A percentile compares a stretch with the other conserved stretches of the same genome.
Evolutionary conservation across 2,113 vertebrate genomes (phyloP).

Genomic region (Sapajus apella): DNA sequence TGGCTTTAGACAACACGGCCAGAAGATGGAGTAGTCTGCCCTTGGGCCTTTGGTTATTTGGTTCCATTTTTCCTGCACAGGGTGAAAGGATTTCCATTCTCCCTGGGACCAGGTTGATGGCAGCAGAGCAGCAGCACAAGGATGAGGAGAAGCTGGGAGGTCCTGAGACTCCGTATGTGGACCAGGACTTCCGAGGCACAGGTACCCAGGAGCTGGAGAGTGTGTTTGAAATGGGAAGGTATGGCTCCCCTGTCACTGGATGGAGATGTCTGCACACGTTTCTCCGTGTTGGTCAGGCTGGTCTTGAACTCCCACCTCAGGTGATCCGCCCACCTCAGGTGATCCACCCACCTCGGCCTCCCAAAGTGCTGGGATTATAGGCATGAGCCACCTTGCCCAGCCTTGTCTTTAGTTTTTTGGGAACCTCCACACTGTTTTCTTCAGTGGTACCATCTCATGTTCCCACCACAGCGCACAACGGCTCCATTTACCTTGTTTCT

Average conservation of each 20-base stretch:
- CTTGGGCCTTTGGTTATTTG: neutral
- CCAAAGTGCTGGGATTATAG: no score
- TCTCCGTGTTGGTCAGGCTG: no score
- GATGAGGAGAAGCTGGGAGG: neutral
- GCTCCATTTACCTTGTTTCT: neutral
- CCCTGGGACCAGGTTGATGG: neutral
- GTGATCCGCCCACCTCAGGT: no score
- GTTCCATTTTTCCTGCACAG: neutral
- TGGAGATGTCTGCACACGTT: neutral
- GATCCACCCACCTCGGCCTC: no score
- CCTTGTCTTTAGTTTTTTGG: neutral
- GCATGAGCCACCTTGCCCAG: neutral
- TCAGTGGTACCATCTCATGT: neutral
- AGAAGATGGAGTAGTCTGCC: neutral
- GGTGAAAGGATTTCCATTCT: neutral
- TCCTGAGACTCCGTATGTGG: neutral
- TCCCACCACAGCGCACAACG: neutral
- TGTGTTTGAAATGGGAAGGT: neutral
- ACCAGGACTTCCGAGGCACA: neutral
- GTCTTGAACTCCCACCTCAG: no score
- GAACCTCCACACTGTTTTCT: neutral
- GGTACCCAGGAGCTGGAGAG: neutral
- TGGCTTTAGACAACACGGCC: fast-evolving
- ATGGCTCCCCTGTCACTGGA: neutral
- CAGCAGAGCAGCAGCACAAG: neutral